Conservation (phyloP, 2,797 vertebrate genomes). For the Saxicola maurus region DNA sequence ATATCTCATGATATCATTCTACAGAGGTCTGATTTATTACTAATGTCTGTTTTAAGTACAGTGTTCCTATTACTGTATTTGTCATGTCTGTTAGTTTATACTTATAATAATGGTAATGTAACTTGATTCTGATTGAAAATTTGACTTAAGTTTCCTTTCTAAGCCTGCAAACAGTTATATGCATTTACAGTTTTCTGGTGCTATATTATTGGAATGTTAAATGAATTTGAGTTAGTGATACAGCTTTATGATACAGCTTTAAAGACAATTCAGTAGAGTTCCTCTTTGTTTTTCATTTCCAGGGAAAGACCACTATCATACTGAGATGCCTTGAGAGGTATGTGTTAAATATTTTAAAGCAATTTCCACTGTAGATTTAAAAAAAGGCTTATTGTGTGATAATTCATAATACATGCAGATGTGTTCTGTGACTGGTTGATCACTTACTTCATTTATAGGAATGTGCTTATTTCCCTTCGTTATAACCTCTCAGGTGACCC, state of each 20-base stretch:
- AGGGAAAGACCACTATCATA: constrained; percentile 95
- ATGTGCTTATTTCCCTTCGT: background rate
- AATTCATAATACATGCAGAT: background rate
- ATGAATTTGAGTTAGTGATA: constrained; percentile 31
- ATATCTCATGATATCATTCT: background rate
- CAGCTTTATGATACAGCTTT: constrained; percentile 19
- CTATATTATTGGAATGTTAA: constrained; percentile 42
- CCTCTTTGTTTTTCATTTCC: constrained; percentile 56
- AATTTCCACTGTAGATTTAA: background rate
- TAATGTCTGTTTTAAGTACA: constrained; percentile 17
- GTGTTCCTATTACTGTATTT: background rate
- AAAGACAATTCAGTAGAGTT: constrained; percentile 21
- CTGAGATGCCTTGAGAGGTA: constrained; percentile 93
- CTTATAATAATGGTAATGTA: constrained; percentile 38
- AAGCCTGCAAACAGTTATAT: constrained; percentile 29
- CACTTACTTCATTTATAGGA: background rate
- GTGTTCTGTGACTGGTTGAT: background rate
- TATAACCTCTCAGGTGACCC: background rate
- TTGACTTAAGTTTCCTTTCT: constrained; percentile 43
- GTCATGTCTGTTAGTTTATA: constrained; percentile 16
- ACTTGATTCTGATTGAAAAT: constrained; percentile 46
- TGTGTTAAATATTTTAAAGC: constrained; percentile 5
- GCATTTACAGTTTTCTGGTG: constrained; percentile 46
- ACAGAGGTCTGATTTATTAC: constrained; percentile 17
- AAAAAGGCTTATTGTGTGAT: background rate